Percentiles rank a stretch among this genome's conserved stretches.
These are phyloP conservation scores for Microtus agrestis DNA, from an alignment of 2,797 vertebrate genomes.

Conservation along the genomic window DNA sequence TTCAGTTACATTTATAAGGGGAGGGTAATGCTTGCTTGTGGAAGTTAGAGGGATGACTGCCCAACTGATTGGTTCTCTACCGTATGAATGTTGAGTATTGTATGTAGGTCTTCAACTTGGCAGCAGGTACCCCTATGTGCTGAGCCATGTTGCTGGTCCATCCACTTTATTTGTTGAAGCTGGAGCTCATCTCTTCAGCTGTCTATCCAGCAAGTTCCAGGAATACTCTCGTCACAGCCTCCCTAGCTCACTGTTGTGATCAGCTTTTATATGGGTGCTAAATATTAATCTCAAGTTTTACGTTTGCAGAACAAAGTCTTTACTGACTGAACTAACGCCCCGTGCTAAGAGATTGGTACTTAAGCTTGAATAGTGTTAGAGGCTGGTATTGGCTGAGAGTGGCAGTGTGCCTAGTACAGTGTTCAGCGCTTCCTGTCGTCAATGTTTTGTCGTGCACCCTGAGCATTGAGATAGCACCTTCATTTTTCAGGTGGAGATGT, in stretches of 20 bases:
- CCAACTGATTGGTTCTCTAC: neutral
- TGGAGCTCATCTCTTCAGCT: neutral
- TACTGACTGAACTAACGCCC: too few species aligned
- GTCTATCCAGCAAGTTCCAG: neutral
- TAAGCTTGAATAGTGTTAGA: neutral
- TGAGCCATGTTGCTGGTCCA: neutral
- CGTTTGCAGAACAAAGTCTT: neutral
- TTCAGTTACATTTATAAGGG: neutral
- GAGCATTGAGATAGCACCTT: neutral
- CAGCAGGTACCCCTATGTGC: neutral
- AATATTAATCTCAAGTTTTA: neutral
- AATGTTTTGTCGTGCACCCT: neutral
- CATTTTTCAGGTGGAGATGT: neutral
- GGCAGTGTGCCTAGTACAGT: neutral
- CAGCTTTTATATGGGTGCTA: neutral
- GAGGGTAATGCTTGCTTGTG: neutral
- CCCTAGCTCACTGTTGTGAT: neutral
- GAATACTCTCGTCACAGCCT: neutral
- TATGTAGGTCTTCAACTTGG: neutral
- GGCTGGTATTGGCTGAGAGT: neutral
- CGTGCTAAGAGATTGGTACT: neutral
- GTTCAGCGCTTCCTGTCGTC: neutral
- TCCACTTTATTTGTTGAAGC: neutral
- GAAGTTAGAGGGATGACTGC: neutral
- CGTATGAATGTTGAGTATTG: neutral